A percentile compares a stretch with the other conserved stretches of the same genome.
Conservation (phyloP, 2,797 vertebrate species). For the Tinamus major region DNA sequence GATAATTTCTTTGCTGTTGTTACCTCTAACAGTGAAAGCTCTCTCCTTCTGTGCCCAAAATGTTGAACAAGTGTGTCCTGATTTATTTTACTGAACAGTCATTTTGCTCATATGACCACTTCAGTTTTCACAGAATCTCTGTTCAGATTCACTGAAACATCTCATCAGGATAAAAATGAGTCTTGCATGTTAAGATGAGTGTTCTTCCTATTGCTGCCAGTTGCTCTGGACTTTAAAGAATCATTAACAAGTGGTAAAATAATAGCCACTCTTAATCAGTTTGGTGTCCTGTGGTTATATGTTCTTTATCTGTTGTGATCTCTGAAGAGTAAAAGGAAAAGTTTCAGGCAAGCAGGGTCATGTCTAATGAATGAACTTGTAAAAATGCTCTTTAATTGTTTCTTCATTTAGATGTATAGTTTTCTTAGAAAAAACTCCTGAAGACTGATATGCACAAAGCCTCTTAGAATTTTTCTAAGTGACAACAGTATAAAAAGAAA, state of each 20-base stretch:
- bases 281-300: neutral
- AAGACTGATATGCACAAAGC: neutral
- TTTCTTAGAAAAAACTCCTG: neutral
- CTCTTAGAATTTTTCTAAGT: neutral
- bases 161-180: neutral
- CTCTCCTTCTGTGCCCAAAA: neutral
- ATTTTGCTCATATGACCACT: neutral
- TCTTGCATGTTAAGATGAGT: neutral
- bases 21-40: neutral
- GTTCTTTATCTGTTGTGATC: neutral
- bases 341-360: neutral
- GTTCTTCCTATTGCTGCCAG: neutral
- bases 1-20: neutral
- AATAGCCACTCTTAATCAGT: slow-evolving; percentile 23
- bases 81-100: neutral
- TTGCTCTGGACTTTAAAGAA: slow-evolving; percentile 19
- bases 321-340: neutral
- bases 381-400: neutral
- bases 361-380: neutral
- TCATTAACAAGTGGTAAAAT: slow-evolving; percentile 45
- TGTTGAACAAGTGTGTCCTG: neutral
- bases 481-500: neutral
- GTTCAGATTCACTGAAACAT: neutral
- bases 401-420: neutral
- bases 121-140: neutral